Conservation (phyloP, 2,888 invertebrate genomes). For the Drosophila meridionalis region DNA sequence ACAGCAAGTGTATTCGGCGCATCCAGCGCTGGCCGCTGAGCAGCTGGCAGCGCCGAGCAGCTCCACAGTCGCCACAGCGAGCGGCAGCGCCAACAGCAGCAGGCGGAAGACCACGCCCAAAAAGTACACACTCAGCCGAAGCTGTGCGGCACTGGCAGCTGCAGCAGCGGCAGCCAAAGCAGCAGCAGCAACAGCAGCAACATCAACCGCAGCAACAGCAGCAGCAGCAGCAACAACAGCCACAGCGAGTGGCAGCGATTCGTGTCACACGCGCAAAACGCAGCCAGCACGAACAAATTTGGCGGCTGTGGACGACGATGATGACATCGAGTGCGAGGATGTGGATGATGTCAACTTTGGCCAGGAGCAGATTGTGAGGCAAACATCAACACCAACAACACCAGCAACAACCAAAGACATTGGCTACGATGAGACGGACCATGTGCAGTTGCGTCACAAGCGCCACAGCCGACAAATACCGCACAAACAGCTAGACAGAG, state of each 20-base stretch:
- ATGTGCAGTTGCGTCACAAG: conserved; percentile 80
- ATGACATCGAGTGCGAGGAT: conserved; percentile 70
- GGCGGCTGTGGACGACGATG: conserved; percentile 71
- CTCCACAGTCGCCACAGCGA: conserved; percentile 40
- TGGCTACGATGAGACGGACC: conserved; percentile 77
- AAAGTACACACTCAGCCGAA: conserved; percentile 65
- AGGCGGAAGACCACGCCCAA: conserved; percentile 74
- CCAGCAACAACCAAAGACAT: conserved; percentile 62
- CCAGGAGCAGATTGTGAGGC: conserved; percentile 17
- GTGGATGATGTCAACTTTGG: conserved; percentile 70
- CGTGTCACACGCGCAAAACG: conserved; percentile 52
- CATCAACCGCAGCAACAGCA: conserved; percentile 23
- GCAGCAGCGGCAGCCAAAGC: conserved; percentile 24
- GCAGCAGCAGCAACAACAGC: conserved; percentile 22
- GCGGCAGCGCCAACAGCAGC: conserved; percentile 36
- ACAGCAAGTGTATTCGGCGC: conserved; percentile 82
- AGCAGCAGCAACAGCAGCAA: conserved; percentile 19
- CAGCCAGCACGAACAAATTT: conserved; percentile 66
- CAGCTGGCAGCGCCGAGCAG: conserved; percentile 71
- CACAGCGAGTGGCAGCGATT: conserved; percentile 20
- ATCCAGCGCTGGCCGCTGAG: conserved; percentile 83
- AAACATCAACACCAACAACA: conserved; percentile 30
- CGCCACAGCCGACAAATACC: conserved; percentile 63
- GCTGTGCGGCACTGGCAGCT: conserved; percentile 55
- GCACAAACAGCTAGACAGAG: conserved; percentile 60